Conservation (phyloP, 2,888 invertebrate genomes). For the Ennomos fuscantarius region DNA sequence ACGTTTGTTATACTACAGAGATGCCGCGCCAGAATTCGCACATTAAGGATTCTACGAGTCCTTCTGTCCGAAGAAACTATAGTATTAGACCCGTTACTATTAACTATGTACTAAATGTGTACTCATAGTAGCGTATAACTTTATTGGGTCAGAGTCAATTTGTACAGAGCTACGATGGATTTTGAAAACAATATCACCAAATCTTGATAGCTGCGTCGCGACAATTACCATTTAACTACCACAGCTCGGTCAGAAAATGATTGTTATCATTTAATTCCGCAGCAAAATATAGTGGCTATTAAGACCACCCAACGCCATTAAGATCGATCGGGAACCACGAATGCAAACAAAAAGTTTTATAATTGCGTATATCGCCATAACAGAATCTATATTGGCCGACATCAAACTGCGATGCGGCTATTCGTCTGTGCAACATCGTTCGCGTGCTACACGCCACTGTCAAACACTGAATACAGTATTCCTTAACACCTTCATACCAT, state of each 20-base stretch:
- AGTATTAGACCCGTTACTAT: too few relatives aligned
- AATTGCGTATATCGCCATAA: conserved; percentile 63
- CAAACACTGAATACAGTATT: conserved; percentile 33
- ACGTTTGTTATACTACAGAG: too few relatives aligned
- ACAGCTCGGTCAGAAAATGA: conserved; percentile 14
- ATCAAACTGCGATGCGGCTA: conserved; percentile 66
- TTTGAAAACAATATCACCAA: too few relatives aligned
- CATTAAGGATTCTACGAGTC: too few relatives aligned
- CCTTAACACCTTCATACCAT: conserved; percentile 25
- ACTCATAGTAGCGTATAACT: too few relatives aligned
- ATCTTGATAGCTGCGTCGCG: background rate
- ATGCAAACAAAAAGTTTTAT: conserved; percentile 51
- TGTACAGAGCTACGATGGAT: too few relatives aligned
- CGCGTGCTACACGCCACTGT: conserved; percentile 74
- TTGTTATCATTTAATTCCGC: conserved; percentile 24
- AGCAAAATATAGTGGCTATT: conserved; percentile 16
- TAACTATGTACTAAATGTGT: too few relatives aligned
- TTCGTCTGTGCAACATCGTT: conserved; percentile 68
- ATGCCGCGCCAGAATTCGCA: too few relatives aligned
- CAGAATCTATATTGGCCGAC: conserved; percentile 69
- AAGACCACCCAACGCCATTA: conserved; percentile 33
- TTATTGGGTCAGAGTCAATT: too few relatives aligned
- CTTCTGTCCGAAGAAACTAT: too few relatives aligned
- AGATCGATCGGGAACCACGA: conserved; percentile 39
- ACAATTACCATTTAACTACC: background rate